Base-by-base conservation (phyloP, 2,113 vertebrate genomes). In the Sorex araneus region DNA sequence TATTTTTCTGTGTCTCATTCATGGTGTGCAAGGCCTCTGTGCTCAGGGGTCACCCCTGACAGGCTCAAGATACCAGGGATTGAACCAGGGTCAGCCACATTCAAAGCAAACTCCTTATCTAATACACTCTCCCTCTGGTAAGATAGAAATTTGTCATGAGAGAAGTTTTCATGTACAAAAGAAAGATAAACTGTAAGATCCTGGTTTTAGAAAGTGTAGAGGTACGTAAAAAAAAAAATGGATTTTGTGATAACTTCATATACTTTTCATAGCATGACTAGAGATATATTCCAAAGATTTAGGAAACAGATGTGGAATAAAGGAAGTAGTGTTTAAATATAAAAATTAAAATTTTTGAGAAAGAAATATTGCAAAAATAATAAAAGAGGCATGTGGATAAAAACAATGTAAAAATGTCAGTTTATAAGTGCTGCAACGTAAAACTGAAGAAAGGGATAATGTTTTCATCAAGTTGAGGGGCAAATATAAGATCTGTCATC, bases 351-450 rank as follows among this genome's bases (percentile, higher is more conserved):
- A 23, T 32, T 0, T 75, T 63, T 4, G 27, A 40, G 28, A 36
- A 21, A 32, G 54, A 69, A 43, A 21, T 12, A 18, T 4, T 32
- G 32, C 12, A 3, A 15, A 50, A 30, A 30, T 23, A 40, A 40
- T 5, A 69, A 13, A 54, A 77, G 9, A 0, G 9, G 64, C 25
- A 67, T 67, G 64, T 12, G 28, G 28, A 15, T 67, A 30, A 9
- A 30, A n/a, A 67, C 7, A 67, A 67, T 16, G 54, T 27, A 28
- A 30, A 32, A 57, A 19, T n/a, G 13, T 57, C 7, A 19, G 32
- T 12, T 34, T 43, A 7, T 11, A 28, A 86, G 21, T 28, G 0
- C 6, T 73, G 4, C 0, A 8, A 1, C 21, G 8, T 43, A 15
- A 28, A 34, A 23, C n/a, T 63, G 50, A 63, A 63, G 60, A 18